Base-by-base conservation (phyloP, 2,888 invertebrate genomes). In the Mayetiola destructor region DNA sequence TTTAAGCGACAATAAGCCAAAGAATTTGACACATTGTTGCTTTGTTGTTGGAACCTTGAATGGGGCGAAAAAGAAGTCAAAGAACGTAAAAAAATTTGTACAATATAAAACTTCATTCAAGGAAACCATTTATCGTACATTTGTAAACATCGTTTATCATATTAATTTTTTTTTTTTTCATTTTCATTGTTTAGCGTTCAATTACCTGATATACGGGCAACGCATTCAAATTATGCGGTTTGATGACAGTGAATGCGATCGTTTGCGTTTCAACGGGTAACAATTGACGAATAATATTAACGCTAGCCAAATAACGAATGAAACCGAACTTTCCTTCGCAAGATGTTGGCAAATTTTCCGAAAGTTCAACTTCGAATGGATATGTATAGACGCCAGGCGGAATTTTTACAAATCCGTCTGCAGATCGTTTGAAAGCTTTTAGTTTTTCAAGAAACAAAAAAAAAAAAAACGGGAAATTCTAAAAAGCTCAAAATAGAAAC, bases 21-120 rank as follows among this genome's bases (percentile, higher is more conserved):
- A 48, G 16, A 48, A 48, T 48, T 48, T 48, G n/a, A 48, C 48
- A 27, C 48, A 48, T 10, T 48, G 48, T 27, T 48, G 48, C 48
- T 48, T 48, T 16, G n/a, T 48, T 14, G 48, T 48, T 3, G 48
- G 48, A n/a, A n/a, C 27, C 48, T 48, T n/a, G n/a, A n/a, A n/a
- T n/a, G n/a, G n/a, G n/a, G n/a, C n/a, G n/a, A n/a, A n/a, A n/a
- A n/a, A n/a, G n/a, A n/a, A n/a, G n/a, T n/a, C n/a, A n/a, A n/a
- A n/a, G n/a, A n/a, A n/a, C n/a, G 27, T 12, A 8, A 32, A 5
- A 48, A 48, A 14, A 48, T 48, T 48, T 48, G 16, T 9, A 39
- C 21, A 8, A 6, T n/a, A 36, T 36, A 12, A 8, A 36, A 8
- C 5, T 36, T 36, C 18, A 3, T 3, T 39, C n/a, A n/a, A n/a